Evolutionary conservation across 2,113 vertebrate species (phyloP).

Genomic region (Gallinago jamesoni): DNA sequence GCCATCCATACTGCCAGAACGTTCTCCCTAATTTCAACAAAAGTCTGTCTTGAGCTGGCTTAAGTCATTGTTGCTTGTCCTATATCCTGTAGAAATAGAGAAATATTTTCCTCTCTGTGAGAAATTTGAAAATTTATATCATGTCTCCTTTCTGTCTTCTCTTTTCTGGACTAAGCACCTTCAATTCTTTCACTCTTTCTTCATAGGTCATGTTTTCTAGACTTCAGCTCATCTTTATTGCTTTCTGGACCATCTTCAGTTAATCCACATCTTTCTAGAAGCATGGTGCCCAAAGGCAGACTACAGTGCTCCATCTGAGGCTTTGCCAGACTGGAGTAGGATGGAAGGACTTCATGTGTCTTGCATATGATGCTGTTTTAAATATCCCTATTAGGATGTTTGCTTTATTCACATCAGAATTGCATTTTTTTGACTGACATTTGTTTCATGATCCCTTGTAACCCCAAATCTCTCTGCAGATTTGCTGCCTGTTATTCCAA

Average conservation of each 20-base stretch:
- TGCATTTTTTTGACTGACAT: neutral
- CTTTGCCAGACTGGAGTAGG: neutral
- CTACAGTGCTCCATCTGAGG: neutral
- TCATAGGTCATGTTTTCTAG: neutral
- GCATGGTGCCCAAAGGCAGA: neutral
- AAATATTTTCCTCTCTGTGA: neutral
- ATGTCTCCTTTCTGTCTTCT: neutral
- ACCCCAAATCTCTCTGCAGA: neutral
- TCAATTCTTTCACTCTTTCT: neutral
- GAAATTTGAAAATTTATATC: neutral
- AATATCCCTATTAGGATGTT: rapidly evolving
- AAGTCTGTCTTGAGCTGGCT: neutral
- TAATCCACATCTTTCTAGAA: neutral
- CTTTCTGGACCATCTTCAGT: neutral
- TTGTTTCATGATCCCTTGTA: neutral
- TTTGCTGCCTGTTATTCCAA: neutral
- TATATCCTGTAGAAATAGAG: neutral
- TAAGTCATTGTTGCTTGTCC: neutral
- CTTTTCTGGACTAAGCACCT: neutral
- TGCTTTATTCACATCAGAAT: neutral
- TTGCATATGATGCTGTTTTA: neutral
- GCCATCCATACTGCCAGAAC: neutral
- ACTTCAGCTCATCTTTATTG: neutral
- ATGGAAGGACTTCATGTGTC: neutral
- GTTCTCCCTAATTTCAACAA: neutral